Evolutionary conservation across 2,888 invertebrate species (phyloP).

Genomic region (Spodoptera littoralis): DNA sequence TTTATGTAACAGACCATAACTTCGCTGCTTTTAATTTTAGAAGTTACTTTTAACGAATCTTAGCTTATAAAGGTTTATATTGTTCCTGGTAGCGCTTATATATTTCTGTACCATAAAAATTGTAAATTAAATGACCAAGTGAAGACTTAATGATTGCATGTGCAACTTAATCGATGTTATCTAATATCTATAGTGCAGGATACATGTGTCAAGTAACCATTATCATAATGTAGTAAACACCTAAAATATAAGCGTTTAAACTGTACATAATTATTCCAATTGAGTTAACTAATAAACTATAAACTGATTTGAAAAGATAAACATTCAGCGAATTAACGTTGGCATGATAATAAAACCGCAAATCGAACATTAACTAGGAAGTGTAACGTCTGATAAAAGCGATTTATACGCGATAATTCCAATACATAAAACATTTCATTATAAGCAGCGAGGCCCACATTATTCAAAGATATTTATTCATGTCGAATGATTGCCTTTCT

Average conservation of each 20-base stretch:
- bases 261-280: conserved; percentile 3
- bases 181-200: no score
- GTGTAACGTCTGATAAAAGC: conserved; percentile 74
- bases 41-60: no score
- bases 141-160: no score
- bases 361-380: conserved; percentile 69
- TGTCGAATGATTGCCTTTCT: conserved; percentile 89
- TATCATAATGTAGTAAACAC: no score
- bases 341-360: conserved; percentile 56
- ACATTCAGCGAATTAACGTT: conserved; percentile 49
- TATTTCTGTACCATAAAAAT: no score
- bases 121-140: no score
- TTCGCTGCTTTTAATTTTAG: no score
- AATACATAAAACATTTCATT: conserved; percentile 88
- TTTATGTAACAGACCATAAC: conserved; percentile 38
- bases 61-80: no score
- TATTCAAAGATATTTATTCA: conserved; percentile 89
- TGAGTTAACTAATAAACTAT: conserved; percentile 11
- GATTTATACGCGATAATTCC: conserved; percentile 83
- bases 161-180: no score
- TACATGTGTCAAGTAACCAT: no score
- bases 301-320: conserved; percentile 2
- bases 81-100: no score
- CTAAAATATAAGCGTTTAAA: no score
- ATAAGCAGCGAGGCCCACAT: conserved; percentile 81